A percentile compares a stretch with the other conserved stretches of the same genome.
Conservation (phyloP, 2,797 vertebrate species). For the Poeciliopsis gracilis region DNA sequence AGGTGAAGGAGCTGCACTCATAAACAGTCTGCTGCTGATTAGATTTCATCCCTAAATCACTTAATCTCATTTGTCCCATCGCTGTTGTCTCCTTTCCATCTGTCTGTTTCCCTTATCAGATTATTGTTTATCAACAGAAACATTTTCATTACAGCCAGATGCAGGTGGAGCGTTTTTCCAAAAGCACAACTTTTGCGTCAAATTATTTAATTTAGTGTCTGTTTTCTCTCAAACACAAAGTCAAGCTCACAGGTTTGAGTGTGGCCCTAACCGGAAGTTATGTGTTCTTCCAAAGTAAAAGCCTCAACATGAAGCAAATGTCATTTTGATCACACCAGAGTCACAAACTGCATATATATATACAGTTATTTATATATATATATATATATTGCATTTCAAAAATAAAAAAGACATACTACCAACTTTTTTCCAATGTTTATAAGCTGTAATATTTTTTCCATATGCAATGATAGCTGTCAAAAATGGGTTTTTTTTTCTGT, state of each 20-base stretch:
- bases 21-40: conserved; percentile 37
- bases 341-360: neutral
- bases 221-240: neutral
- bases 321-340: neutral
- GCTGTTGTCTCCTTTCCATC: conserved; percentile 36
- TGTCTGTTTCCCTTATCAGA: conserved; percentile 9
- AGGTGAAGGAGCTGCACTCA: conserved; percentile 23
- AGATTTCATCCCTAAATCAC: conserved; percentile 50
- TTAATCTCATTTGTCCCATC: conserved; percentile 62
- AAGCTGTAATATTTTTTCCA: neutral
- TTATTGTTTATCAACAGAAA: neutral
- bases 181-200: neutral
- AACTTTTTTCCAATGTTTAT: neutral
- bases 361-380: neutral
- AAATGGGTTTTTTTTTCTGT: neutral
- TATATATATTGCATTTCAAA: neutral
- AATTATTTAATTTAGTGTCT: neutral
- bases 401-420: neutral
- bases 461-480: neutral
- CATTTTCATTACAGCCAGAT: neutral
- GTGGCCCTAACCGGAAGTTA: conserved; percentile 12
- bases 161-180: neutral
- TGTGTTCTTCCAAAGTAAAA: conserved; percentile 5
- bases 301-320: neutral
- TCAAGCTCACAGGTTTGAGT: conserved; percentile 18